Evolutionary conservation across 30 jellyfish, hydroid and myxozoan genomes (phyloP), one percentile per base, ranked within the genome.

Genomic region (Rhopilema esculentum): DNA sequence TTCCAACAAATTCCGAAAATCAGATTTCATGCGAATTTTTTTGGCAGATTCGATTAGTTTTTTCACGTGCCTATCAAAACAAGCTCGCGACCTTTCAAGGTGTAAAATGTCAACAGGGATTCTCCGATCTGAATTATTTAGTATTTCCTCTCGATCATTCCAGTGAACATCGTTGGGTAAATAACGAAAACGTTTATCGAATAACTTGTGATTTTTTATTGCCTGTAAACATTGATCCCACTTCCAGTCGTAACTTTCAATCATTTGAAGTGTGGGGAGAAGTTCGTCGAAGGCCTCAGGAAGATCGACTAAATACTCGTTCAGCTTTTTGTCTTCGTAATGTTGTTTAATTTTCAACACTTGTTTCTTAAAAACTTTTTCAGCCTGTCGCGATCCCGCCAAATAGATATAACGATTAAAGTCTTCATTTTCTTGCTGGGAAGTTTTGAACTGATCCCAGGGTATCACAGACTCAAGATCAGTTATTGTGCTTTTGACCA

Each of bases 261-360:
- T 96, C 25, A 93, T 67, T 52, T 91, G 95, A 53, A 96, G 49
- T 18, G 98, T 81, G 49, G 99, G 99, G 24, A 96, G 85, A 16
- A 96, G 93, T 67, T 96, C 98, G 80, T 96, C 99, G 18, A 96
- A 74, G 16, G 99, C 99, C 24, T 96, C 99, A 7, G 99, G 99
- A 50, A 96, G 71, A 7, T 51, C 82, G 82, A 92, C 86, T 64
- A 96, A 85, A 68, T 80, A 87, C 31, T 91, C 97, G 65, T 96
- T 96, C 64, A 96, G 72, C 80, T 91, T 96, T 67, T 82, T 91
- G 57, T 91, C 99, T 72, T 86, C 98, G 77, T 89, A 82, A 82
- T 96, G 99, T 33, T 88, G 98, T 67, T 79, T 91, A 17, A 96
- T 88, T 80, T 91, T 96, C 87, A 86, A 69, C 22, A 96, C 99